phyloP scores from a whole-genome alignment of 1,140 invertebrate species.

The Drepana arcuata region DNA sequence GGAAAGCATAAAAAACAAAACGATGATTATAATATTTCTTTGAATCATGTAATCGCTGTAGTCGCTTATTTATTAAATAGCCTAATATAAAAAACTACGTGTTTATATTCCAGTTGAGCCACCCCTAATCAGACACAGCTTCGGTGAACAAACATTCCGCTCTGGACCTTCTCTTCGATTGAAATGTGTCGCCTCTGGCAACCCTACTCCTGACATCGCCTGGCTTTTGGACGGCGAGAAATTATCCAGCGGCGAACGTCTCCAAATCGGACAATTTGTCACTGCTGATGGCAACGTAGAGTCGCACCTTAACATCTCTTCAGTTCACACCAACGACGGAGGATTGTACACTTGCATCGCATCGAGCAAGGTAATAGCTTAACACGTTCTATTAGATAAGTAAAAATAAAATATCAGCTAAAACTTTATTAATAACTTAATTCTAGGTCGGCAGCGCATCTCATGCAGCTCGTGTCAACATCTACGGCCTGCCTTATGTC shows the following conservation, averaged over 20 bases:
- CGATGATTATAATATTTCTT: too few relatives aligned
- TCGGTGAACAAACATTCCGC: constrained; percentile 89
- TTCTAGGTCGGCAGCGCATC: constrained; percentile 85
- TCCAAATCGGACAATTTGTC: constrained; percentile 89
- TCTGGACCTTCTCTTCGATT: constrained; percentile 89
- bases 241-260: constrained; percentile 82
- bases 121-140: constrained; percentile 88
- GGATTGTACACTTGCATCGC: constrained; percentile 94
- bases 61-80: too few relatives aligned
- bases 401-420: background rate
- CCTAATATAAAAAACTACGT: too few relatives aligned
- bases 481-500: constrained; percentile 92
- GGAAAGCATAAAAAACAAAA: too few relatives aligned
- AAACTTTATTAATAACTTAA: background rate
- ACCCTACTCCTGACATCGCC: constrained; percentile 94
- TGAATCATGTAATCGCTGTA: too few relatives aligned
- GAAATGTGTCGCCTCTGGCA: constrained; percentile 82
- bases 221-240: constrained; percentile 95
- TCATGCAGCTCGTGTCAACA: constrained; percentile 90
- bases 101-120: constrained; percentile 83
- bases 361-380: constrained; percentile 81
- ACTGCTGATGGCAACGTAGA: constrained; percentile 93
- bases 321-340: constrained; percentile 93
- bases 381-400: background rate
- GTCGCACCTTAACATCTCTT: constrained; percentile 94